These are phyloP conservation scores for Drosophila lacertosa DNA, from an alignment of 1,140 invertebrate species.

Conservation along the genomic window DNA sequence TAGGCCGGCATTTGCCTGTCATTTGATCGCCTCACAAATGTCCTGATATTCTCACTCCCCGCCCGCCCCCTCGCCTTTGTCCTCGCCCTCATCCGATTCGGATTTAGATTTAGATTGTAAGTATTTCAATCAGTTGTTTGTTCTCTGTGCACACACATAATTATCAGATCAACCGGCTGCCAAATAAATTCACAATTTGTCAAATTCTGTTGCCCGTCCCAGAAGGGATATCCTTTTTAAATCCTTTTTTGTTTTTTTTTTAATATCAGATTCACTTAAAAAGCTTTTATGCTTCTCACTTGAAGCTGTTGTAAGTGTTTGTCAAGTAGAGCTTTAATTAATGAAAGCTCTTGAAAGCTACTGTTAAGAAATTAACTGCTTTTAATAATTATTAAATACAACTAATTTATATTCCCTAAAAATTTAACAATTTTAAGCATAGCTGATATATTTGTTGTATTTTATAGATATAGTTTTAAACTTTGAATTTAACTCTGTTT, in stretches of 20 bases:
- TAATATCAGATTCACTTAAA: background rate
- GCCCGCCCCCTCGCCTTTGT: background rate
- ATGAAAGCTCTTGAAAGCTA: too few species aligned
- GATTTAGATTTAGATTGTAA: slow-evolving; percentile 24
- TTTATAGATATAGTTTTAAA: too few species aligned
- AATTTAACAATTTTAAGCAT: too few species aligned
- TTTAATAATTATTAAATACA: too few species aligned
- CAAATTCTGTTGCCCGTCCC: background rate
- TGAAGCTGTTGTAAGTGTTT: background rate
- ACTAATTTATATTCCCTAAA: too few species aligned
- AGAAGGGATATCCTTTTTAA: background rate
- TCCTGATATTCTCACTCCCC: slow-evolving; percentile 10
- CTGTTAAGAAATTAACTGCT: too few species aligned
- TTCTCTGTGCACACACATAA: slow-evolving; percentile 10
- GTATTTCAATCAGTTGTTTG: slow-evolving; percentile 40
- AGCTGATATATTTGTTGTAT: too few species aligned
- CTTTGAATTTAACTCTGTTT: too few species aligned
- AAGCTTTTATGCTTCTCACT: background rate
- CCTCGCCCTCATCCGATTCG: slow-evolving; percentile 5
- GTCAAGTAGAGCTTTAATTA: too few species aligned
- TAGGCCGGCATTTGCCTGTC: slow-evolving; percentile 59
- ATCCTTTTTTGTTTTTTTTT: background rate
- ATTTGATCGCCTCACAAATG: slow-evolving; percentile 74
- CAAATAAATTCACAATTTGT: slow-evolving; percentile 11
- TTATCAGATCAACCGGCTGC: slow-evolving; percentile 25